Conservation (phyloP, 1,140 invertebrate species). For the Metaphire vulgaris region DNA sequence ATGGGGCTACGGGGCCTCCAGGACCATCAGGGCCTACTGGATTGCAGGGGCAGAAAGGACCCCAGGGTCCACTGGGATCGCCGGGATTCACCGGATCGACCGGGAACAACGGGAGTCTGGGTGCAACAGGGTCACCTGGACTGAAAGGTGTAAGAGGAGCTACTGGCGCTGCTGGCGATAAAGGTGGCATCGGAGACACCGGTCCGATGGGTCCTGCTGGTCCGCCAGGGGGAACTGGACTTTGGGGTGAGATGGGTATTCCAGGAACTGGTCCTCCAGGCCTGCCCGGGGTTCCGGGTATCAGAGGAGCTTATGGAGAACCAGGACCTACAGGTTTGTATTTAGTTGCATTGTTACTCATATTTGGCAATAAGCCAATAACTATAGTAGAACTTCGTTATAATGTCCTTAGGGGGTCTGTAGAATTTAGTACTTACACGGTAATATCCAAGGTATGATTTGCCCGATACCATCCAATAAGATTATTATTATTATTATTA, state of each 20-base stretch:
- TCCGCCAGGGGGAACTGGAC: not conserved
- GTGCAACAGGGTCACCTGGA: not conserved
- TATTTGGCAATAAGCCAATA: too few relatives aligned
- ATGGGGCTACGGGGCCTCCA: not conserved
- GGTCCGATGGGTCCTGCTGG: conserved; percentile 14
- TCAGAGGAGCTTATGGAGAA: not conserved
- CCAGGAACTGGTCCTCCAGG: not conserved
- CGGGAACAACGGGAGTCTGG: not conserved
- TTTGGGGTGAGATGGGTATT: not conserved
- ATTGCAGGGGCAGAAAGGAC: not conserved
- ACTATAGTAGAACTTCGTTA: too few relatives aligned
- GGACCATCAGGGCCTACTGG: not conserved
- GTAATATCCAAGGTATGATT: too few relatives aligned
- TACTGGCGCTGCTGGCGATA: not conserved
- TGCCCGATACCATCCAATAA: too few relatives aligned
- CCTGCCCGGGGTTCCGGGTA: not conserved
- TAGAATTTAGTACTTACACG: too few relatives aligned
- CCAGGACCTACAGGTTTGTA: not conserved
- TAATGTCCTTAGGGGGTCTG: too few relatives aligned
- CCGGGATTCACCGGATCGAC: not conserved
- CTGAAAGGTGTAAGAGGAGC: not conserved
- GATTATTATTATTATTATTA: too few relatives aligned
- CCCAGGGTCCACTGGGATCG: too few relatives aligned
- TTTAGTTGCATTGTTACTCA: too few relatives aligned
- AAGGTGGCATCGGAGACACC: not conserved